Base-by-base conservation (phyloP, 2,113 vertebrate genomes). In the Mellivora capensis region DNA sequence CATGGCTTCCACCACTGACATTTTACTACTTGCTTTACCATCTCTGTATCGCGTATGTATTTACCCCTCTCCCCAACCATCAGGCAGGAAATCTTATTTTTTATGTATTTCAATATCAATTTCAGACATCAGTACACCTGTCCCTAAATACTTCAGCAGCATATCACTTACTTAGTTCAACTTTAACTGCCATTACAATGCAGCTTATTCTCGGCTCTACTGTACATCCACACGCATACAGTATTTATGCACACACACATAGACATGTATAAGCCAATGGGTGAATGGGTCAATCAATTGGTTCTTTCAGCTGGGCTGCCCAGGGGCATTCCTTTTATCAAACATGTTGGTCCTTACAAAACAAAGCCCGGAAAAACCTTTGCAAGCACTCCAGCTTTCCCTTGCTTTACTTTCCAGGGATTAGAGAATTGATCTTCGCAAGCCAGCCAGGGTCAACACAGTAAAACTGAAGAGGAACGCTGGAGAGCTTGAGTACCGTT, bases 361-460 rank as follows among this genome's bases (percentile, higher is more conserved):
- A 72, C 72, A 93, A 88, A 96, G 52, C 42, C 90, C 52, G 27
- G 52, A 86, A 90, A 95, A 94, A 71, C 12, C 67, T 93, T 57
- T 88, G 82, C 79, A 91, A 88, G 94, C 77, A 52, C 8, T 49
- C 74, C 37, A 29, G 79, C 94, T 94, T 97, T 64, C 79, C 12
- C 49, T 13, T 85, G 34, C 57, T 62, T 79, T 87, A 12, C 94
- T 96, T 97, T 90, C 62, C 77, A 62, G 54, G 72, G 76, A 97
- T 95, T 92, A 90, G 25, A 96, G 81, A 96, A 98, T 12, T 87
- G 76, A 97, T 96, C 84, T 96, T 82, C 9, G 3, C 49, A 96
- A 94, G 0, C 27, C 67, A 39, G 96, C 12, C 47, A 89, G 95
- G 87, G 59, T 86, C 67, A 76, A 61, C 86, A 95, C 0, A 9